Conservation (phyloP, 2,888 invertebrate genomes). For the Drosophila diplacantha region DNA sequence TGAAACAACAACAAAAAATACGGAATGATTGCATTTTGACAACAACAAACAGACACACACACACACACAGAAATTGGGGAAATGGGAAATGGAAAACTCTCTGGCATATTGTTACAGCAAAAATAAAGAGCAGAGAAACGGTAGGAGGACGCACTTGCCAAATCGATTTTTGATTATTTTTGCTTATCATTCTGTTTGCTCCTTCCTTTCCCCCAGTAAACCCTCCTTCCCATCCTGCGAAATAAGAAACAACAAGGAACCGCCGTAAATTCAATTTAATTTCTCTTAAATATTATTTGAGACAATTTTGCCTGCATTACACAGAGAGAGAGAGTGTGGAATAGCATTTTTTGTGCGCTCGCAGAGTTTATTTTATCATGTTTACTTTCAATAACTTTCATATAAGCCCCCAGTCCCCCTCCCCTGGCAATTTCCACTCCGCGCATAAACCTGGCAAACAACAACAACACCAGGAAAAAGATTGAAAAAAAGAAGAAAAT, state of each 20-base stretch:
- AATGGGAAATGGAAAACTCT: slow-evolving; percentile 32
- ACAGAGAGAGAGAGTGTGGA: slow-evolving; percentile 39
- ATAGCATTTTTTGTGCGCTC: slow-evolving; percentile 47
- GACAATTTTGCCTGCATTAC: slow-evolving; percentile 72
- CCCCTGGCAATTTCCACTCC: slow-evolving; percentile 52
- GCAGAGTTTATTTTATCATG: slow-evolving; percentile 64
- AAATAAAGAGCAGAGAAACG: slow-evolving; percentile 3
- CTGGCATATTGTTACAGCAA: slow-evolving; percentile 64
- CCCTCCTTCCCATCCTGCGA: neutral
- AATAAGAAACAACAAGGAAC: slow-evolving; percentile 29
- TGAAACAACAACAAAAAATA: slow-evolving; percentile 43
- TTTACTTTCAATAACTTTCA: slow-evolving; percentile 71
- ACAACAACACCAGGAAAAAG: slow-evolving; percentile 34
- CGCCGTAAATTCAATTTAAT: slow-evolving; percentile 70
- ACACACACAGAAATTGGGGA: slow-evolving; percentile 23
- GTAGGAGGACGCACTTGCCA: slow-evolving; percentile 59
- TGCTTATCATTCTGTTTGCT: slow-evolving; percentile 60
- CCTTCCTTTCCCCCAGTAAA: slow-evolving; percentile 9
- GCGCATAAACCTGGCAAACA: slow-evolving; percentile 62
- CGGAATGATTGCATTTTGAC: slow-evolving; percentile 67
- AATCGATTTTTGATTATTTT: slow-evolving; percentile 74
- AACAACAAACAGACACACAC: slow-evolving; percentile 45
- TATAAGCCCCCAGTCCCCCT: slow-evolving; percentile 8
- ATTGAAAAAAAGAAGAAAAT: neutral
- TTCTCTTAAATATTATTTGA: slow-evolving; percentile 74